Base-by-base conservation (phyloP, 2,888 invertebrate species). In the Prostheceraeus crozeri region DNA sequence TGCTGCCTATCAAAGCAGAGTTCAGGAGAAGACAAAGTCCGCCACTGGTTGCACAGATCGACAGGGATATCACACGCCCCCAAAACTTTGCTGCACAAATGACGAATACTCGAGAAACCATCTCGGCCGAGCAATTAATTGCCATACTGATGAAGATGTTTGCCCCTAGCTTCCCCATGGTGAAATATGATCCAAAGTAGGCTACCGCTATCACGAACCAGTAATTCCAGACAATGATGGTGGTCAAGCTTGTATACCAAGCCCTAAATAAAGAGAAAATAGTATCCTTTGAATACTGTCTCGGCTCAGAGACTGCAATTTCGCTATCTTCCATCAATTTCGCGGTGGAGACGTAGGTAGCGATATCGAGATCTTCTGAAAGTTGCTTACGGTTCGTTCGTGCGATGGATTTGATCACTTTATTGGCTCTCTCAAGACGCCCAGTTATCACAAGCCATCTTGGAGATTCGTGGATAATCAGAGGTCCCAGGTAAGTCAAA, bases 401-500 rank as follows among this genome's bases (percentile, higher is more conserved):
- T 40, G 36, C 45, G 6, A 55, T 55, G 14, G 16, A 25, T 4
- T 33, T 14, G 25, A 55, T 21, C 1, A 48, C 52, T 36, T 55
- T 52, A 46, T 55, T 36, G 1, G 55, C 55, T 55, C 23, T 6
- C 3, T 53, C 52, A 8, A 45, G 23, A 25, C 30, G 35, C n/a
- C 55, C 55, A 2, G 52, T 52, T 3, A 14, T 19, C 4, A 28
- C n/a, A 2, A 55, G 55, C 55, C 55, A 55, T 4, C 55, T n/a
- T 19, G 55, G 55, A 2, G 55, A 55, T 23, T 55, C 55, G n/a
- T 46, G n/a, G 1, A 55, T 11, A 54, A 52, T 19, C 6, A 46
- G 33, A 14, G 23, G 25, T 4, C 14, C 14, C 14, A 55, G 3
- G 6, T 40, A 21, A 6, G 40, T 14, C 6, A 14, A 23, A 2